Base-by-base conservation (phyloP, 2,797 vertebrate genomes). In the Ambastaia sidthimunki region DNA sequence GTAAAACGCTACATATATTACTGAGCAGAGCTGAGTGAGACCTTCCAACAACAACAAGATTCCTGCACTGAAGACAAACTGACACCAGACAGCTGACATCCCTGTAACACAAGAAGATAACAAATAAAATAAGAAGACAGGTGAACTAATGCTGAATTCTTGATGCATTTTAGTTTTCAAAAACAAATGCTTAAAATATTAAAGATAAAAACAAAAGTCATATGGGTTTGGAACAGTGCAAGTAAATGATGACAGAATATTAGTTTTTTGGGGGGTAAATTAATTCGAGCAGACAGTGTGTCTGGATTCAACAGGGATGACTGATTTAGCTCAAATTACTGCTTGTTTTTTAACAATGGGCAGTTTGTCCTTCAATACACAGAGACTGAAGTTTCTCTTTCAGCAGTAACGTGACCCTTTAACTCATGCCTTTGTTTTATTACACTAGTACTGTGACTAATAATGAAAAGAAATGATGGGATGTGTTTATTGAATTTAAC, bases 61-160 rank as follows among this genome's bases (percentile, higher is more conserved):
- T 52, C 15, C 18, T 52, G 18, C 50, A 6, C 52, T 54, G 16
- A 7, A 57, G 70, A 13, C 15, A 65, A 65, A 66, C 50, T 34
- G 25, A n/a, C 44, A 50, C 48, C 21, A 18, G 41, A 18, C 72
- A 76, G 66, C 57, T 74, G 63, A 67, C 41, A 54, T 21, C 9
- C 23, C 19, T n/a, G 15, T 50, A 52, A 71, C 67, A 71, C 66
- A 41, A 28, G 48, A 50, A 59, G 50, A 41, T 78, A 82, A 48
- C 21, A 41, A 25, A 1, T 10, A 52, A 63, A 78, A 78, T 78
- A 47, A 13, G 65, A 71, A 60, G 15, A 76, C 59, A 7, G 13
- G 59, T 28, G 10, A 62, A 75, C 21, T 28, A 34, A 52, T 60
- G 55, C 44, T 19, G 12, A 52, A 60, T 52, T 31, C 65, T 67